A percentile compares a stretch with the other conserved stretches of the same genome.
These are phyloP conservation scores for Phortica okadai DNA, from an alignment of 2,888 invertebrate species.

Conservation along the genomic window DNA sequence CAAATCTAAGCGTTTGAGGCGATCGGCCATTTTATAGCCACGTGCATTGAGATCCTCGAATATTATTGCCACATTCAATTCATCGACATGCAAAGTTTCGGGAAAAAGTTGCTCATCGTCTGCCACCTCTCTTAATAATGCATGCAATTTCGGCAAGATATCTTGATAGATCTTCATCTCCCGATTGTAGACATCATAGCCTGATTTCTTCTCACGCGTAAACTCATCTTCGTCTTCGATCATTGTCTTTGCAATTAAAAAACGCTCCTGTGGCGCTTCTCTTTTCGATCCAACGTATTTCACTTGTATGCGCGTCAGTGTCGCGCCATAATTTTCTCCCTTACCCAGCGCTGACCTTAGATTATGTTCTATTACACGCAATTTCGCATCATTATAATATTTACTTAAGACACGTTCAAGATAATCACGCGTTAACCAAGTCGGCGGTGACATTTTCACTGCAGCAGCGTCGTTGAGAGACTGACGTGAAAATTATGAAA, in stretches of 20 bases:
- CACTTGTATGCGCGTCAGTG: conserved; percentile 58
- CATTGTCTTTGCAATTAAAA: conserved; percentile 64
- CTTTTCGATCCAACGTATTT: conserved; percentile 44
- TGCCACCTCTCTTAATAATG: conserved; percentile 51
- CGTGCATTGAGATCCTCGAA: conserved; percentile 67
- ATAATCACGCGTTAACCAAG: conserved; percentile 7
- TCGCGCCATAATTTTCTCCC: conserved; percentile 70
- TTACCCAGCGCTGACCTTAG: conserved; percentile 59
- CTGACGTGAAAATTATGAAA: not conserved
- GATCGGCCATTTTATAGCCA: conserved; percentile 63
- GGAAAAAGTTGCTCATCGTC: conserved; percentile 65
- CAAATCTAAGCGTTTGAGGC: conserved; percentile 71
- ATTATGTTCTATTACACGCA: not conserved
- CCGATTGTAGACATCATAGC: conserved; percentile 65
- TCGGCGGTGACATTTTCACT: conserved; percentile 2
- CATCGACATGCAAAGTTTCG: conserved; percentile 62
- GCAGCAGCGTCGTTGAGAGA: not conserved
- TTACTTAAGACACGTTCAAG: not conserved
- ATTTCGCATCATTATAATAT: conserved; percentile 2
- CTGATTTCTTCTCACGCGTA: conserved; percentile 55
- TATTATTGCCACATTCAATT: conserved; percentile 58
- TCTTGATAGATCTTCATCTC: conserved; percentile 68
- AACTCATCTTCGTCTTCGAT: conserved; percentile 62
- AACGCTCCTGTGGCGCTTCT: conserved; percentile 36
- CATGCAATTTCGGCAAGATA: conserved; percentile 63